Percentiles rank a stretch among this genome's conserved stretches.
Evolutionary conservation across 2,113 vertebrate species (phyloP).

Genomic region (Cyprinus carpio): DNA sequence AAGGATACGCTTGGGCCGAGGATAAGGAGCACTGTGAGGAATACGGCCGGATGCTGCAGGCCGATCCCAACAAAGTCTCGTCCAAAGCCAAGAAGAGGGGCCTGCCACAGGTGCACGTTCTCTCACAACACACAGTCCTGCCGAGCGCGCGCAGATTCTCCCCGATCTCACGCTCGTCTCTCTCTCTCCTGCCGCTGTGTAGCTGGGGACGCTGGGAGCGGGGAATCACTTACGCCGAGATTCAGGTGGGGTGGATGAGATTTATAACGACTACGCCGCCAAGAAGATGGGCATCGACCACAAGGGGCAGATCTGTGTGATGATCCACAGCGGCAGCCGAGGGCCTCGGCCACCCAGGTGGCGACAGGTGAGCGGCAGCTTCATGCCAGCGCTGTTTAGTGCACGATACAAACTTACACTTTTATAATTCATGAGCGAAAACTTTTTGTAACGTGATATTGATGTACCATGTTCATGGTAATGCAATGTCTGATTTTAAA

Average conservation of each 20-base stretch:
- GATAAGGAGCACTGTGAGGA: conserved; percentile 99
- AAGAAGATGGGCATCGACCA: conserved; percentile 99
- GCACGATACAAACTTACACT: too few relatives aligned
- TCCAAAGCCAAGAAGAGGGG: conserved; percentile 97
- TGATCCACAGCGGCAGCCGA: conserved; percentile 98
- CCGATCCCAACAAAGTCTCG: conserved; percentile 95
- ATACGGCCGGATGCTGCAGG: conserved; percentile 96
- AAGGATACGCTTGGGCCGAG: conserved; percentile 98
- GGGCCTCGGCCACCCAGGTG: conserved; percentile 93
- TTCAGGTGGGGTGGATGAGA: conserved; percentile 98
- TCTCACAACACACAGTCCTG: background rate
- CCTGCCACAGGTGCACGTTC: conserved; percentile 88
- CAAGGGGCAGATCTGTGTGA: conserved; percentile 96
- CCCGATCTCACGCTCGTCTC: background rate
- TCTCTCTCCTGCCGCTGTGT: background rate
- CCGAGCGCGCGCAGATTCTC: background rate
- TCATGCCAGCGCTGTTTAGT: too few relatives aligned
- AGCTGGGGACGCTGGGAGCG: conserved; percentile 95
- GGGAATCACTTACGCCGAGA: conserved; percentile 97
- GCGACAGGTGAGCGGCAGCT: too few relatives aligned
- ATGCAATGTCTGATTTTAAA: too few relatives aligned
- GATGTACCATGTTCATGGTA: too few relatives aligned
- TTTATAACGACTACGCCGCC: conserved; percentile 95
- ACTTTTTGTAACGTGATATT: too few relatives aligned
- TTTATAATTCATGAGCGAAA: too few relatives aligned